A percentile compares a stretch with the other conserved stretches of the same genome.
Conservation (phyloP, 2,113 vertebrate genomes). For the Lycaon pictus region DNA sequence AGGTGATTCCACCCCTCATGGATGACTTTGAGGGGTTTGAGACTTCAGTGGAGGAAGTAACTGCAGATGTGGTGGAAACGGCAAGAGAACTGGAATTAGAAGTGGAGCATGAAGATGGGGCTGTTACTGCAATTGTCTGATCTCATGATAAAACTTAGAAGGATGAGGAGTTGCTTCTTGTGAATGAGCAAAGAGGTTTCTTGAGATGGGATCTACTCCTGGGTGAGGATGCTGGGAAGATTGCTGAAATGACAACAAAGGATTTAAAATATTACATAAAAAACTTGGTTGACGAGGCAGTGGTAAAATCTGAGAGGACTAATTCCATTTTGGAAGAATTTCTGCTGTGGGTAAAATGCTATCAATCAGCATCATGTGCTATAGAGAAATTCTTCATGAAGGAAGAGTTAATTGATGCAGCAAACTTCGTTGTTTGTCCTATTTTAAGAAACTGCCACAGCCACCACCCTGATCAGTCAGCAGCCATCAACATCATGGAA, state of each 20-base stretch:
- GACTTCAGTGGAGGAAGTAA: background rate
- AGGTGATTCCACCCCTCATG: background rate
- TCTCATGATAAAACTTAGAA: background rate
- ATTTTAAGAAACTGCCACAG: background rate
- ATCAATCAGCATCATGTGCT: background rate
- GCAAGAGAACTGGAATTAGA: background rate
- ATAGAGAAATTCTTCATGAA: background rate
- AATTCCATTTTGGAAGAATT: background rate
- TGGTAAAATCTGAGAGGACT: background rate
- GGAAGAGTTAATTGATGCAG: background rate
- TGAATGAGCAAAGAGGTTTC: background rate
- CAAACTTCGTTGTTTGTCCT: background rate
- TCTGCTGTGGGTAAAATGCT: background rate
- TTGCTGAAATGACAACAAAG: background rate
- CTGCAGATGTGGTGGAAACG: background rate
- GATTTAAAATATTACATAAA: background rate
- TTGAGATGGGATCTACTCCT: background rate
- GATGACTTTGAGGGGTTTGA: background rate
- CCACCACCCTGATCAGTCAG: background rate
- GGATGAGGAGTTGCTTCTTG: background rate
- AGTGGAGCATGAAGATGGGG: background rate
- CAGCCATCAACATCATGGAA: background rate
- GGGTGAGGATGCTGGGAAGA: background rate
- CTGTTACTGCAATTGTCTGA: background rate
- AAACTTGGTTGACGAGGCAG: background rate